These are phyloP conservation scores for Galeopsomyia nigrocyanea DNA, from an alignment of 2,888 invertebrate genomes.

Conservation along the genomic window DNA sequence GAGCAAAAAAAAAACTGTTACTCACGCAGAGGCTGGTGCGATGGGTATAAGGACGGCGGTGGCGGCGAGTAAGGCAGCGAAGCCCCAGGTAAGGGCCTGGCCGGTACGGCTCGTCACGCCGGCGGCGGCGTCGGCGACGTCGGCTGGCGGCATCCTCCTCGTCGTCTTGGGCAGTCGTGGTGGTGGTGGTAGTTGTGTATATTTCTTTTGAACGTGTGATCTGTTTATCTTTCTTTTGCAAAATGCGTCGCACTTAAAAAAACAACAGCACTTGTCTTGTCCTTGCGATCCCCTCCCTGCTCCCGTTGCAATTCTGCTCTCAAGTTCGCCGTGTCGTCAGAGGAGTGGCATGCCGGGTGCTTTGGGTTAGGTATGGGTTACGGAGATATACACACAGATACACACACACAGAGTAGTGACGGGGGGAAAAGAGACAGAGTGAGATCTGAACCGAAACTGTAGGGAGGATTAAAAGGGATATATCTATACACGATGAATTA, in stretches of 20 bases:
- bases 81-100: slow-evolving; percentile 70
- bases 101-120: slow-evolving; percentile 60
- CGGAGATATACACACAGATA: slow-evolving; percentile 1
- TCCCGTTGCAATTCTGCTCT: too few relatives aligned
- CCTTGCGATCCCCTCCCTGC: too few relatives aligned
- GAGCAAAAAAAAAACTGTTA: background rate
- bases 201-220: too few relatives aligned
- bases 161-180: too few relatives aligned
- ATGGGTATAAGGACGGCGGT: slow-evolving; percentile 73
- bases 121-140: slow-evolving; percentile 38
- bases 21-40: slow-evolving; percentile 67
- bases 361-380: background rate
- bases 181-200: too few relatives aligned
- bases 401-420: background rate
- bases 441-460: background rate
- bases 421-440: background rate
- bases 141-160: slow-evolving; percentile 20
- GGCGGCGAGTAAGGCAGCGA: slow-evolving; percentile 67
- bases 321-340: too few relatives aligned
- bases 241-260: too few relatives aligned
- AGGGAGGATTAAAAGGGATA: background rate
- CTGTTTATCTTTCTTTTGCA: too few relatives aligned
- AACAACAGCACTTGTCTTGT: too few relatives aligned
- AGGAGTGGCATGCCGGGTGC: too few relatives aligned
- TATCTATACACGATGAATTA: background rate